phyloP scores from a whole-genome alignment of 2,888 invertebrate species.

The Urechis unicinctus region DNA sequence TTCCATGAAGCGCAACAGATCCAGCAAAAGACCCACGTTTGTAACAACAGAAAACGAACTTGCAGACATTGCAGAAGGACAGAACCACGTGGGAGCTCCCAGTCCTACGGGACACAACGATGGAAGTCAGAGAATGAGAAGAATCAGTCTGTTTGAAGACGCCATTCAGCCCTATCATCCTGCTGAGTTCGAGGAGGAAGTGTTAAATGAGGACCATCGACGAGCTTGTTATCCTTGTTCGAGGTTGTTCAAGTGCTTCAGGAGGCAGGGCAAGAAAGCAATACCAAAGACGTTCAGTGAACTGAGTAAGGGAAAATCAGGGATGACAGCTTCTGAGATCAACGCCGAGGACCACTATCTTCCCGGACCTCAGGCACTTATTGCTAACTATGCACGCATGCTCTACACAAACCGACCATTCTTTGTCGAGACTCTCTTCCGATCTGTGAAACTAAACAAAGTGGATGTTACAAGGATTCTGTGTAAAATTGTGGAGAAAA shows the following conservation, averaged over 20 bases:
- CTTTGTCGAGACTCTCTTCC: constrained; percentile 21
- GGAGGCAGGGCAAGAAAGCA: not conserved
- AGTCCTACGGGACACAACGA: not conserved
- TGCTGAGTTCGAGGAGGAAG: not conserved
- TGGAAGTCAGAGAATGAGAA: not conserved
- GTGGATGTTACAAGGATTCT: constrained; percentile 19
- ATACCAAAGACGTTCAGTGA: constrained; percentile 8
- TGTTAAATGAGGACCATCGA: constrained; percentile 1
- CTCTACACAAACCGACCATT: constrained; percentile 14
- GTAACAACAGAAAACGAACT: not conserved
- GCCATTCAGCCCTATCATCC: not conserved
- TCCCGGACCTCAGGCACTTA: constrained; percentile 16
- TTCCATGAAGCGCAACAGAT: not conserved
- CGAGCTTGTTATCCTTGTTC: not conserved
- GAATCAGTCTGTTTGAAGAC: not conserved
- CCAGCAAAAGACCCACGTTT: not conserved
- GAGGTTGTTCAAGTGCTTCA: constrained; percentile 1
- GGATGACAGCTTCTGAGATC: constrained; percentile 19
- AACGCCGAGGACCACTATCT: constrained; percentile 9
- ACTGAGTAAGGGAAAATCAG: constrained; percentile 8
- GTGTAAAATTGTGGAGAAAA: constrained; percentile 20
- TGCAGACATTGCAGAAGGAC: not conserved
- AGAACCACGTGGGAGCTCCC: not conserved
- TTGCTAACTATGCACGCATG: constrained; percentile 23
- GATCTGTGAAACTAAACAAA: constrained; percentile 23